These are phyloP conservation scores for Drosophila borborema DNA, from an alignment of 2,888 invertebrate species.

Conservation along the genomic window DNA sequence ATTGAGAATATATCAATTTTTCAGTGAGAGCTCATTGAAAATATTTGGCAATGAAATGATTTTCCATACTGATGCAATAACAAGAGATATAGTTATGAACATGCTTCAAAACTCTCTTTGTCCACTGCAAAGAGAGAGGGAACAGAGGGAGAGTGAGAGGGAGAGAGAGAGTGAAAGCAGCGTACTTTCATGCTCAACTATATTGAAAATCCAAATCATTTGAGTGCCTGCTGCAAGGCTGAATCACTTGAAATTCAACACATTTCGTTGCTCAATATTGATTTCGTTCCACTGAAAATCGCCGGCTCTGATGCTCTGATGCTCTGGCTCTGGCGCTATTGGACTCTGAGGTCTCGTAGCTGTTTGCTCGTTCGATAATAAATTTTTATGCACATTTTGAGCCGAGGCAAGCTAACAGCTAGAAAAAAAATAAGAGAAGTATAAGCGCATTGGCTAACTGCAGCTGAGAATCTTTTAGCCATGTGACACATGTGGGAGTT, in stretches of 20 bases:
- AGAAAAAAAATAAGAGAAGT: constrained; percentile 1
- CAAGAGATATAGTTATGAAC: background rate
- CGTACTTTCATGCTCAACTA: background rate
- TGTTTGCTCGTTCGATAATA: constrained; percentile 31
- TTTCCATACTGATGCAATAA: background rate
- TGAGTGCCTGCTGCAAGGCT: constrained; percentile 6
- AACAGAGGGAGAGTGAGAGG: background rate
- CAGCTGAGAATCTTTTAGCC: constrained; percentile 37
- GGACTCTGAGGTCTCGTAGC: constrained; percentile 22
- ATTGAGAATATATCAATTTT: constrained; percentile 8
- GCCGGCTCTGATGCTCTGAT: background rate
- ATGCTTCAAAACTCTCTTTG: background rate
- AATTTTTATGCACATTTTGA: constrained; percentile 69
- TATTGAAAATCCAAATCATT: constrained; percentile 7
- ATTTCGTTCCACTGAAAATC: constrained; percentile 33
- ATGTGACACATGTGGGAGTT: constrained; percentile 46
- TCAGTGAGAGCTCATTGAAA: background rate
- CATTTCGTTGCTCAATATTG: constrained; percentile 40
- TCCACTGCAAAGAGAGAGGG: background rate
- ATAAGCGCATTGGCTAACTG: constrained; percentile 20
- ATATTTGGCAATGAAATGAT: constrained; percentile 1
- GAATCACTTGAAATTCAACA: constrained; percentile 24
- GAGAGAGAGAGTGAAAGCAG: background rate
- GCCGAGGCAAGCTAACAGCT: constrained; percentile 44
- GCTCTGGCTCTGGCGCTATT: constrained; percentile 16